Evolutionary conservation across 2,797 vertebrate species (phyloP).

Genomic region (Mormyrus hasselquistii): DNA sequence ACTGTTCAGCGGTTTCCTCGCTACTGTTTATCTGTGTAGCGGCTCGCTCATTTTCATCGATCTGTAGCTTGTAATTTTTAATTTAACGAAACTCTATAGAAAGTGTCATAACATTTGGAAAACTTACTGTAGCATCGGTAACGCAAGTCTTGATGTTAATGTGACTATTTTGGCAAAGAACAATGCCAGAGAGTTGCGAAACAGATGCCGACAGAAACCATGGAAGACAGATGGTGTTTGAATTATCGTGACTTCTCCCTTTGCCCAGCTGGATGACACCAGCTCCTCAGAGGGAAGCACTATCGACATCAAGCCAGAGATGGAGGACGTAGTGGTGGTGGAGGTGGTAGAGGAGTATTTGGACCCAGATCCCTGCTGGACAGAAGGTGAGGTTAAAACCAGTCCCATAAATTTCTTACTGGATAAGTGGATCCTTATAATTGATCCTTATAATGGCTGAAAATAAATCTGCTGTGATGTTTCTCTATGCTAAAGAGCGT

Average conservation of each 20-base stretch:
- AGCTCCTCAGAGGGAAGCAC: slow-evolving; percentile 98
- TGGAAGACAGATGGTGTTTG: not conserved
- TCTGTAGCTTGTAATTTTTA: not conserved
- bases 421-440: no score
- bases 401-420: not conserved
- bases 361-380: slow-evolving; percentile 93
- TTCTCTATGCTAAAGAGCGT: not conserved
- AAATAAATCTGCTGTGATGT: not conserved
- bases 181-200: not conserved
- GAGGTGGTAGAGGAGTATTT: slow-evolving; percentile 92
- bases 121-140: not conserved
- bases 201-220: not conserved
- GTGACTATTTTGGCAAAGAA: not conserved
- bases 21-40: not conserved
- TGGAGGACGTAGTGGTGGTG: slow-evolving; percentile 86
- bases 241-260: not conserved
- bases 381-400: slow-evolving; percentile 71
- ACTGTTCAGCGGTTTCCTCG: not conserved
- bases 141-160: not conserved
- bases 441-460: not conserved
- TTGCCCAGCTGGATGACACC: slow-evolving; percentile 80
- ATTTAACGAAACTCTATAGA: not conserved
- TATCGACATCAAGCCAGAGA: slow-evolving; percentile 93
- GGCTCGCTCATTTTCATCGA: not conserved
- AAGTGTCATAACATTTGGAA: not conserved